phyloP scores from a whole-genome alignment of 1,140 invertebrate genomes.

The Parapsyche elsis region DNA sequence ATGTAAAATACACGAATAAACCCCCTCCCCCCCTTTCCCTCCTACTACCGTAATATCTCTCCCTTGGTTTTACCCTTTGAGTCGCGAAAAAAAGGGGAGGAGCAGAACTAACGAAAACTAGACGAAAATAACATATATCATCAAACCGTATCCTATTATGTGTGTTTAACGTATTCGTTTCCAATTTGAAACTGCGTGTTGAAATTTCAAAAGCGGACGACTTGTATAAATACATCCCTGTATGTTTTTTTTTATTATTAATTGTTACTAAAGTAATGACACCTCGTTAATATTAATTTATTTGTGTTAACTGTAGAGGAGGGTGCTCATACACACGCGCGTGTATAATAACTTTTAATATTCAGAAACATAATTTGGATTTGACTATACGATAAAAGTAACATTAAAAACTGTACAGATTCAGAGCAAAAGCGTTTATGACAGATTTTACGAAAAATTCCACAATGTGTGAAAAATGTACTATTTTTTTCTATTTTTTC shows the following conservation, averaged over 20 bases:
- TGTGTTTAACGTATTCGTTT: not conserved
- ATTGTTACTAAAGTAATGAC: constrained; percentile 5
- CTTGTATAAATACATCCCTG: no score
- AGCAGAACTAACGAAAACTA: constrained; percentile 38
- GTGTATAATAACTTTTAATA: not conserved
- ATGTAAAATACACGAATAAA: constrained; percentile 10
- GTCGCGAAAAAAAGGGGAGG: constrained; percentile 27
- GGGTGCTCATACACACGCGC: not conserved
- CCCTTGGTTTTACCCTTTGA: not conserved
- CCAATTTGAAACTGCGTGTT: not conserved
- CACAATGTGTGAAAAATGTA: no score
- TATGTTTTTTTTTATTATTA: constrained; percentile 1
- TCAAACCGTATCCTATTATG: no score
- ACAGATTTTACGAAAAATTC: no score
- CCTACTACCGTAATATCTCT: not conserved
- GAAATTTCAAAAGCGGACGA: not conserved
- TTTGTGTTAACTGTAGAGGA: not conserved
- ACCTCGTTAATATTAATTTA: constrained; percentile 32
- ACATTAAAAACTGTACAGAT: no score
- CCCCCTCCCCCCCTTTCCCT: not conserved
- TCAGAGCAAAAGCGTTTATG: no score
- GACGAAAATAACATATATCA: constrained; percentile 18
- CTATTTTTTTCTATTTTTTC: no score
- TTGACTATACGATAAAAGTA: not conserved
- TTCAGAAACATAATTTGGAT: not conserved